Evolutionary conservation across 2,888 invertebrate species (phyloP), one percentile per base, ranked within the genome.

Genomic region (Meiosimyza decipiens): DNA sequence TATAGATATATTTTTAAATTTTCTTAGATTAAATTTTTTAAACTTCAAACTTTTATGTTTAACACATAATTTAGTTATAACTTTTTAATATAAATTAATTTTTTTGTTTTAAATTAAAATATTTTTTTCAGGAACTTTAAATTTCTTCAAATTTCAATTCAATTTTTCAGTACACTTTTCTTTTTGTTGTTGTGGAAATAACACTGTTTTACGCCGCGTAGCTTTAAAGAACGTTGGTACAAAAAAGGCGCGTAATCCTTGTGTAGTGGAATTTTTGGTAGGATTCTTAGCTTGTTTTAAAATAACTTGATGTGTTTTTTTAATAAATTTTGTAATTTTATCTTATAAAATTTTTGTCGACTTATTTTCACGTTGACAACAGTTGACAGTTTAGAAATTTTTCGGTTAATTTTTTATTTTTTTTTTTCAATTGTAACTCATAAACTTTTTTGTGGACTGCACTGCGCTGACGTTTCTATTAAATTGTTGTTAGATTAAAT

Each of bases 91-190:
- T 64, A 69, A 59, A 71, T 62, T 28, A 28, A 28, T 28, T 15
- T 64, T 70, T 67, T 57, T 62, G 66, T 71, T 69, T 5, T 69
- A 50, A 69, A 62, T n/a, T 52, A 49, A 62, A 74, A 74, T 75
- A 74, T 72, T 76, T 76, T 70, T 76, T 76, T 68, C 76, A 77
- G 75, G 76, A 76, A 76, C 76, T 77, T 77, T 76, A 22, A 49
- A 50, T 51, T 28, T 65, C 52, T 52, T 18, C n/a, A n/a, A 49
- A 18, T 77, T 75, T 72, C 84, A 84, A 83, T 82, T 83, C 82
- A 82, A 80, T 22, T 63, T 15, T 62, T 59, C 70, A 49, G 73
- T 71, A 73, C 78, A 79, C 51, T 78, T 71, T 65, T 70, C 67
- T 72, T 57, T 59, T 67, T 67, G 59, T 68, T 51, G 16, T 22